These are phyloP conservation scores for Callipepla squamata DNA, from an alignment of 2,113 vertebrate species.

Conservation along the genomic window DNA sequence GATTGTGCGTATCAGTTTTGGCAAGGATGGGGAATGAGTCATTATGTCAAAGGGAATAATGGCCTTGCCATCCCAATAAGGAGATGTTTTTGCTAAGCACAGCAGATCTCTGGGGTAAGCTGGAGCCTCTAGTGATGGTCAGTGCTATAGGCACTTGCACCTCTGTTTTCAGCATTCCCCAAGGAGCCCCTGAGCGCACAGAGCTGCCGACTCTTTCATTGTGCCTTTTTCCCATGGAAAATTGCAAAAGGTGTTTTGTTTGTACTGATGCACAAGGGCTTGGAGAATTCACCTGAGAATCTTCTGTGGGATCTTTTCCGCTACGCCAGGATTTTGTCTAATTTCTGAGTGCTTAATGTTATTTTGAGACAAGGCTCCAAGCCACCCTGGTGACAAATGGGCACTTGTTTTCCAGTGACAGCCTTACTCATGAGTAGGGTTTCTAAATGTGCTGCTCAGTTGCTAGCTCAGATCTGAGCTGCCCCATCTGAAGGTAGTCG, in stretches of 20 bases:
- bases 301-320: background rate
- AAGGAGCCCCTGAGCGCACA: background rate
- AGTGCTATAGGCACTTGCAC: fast-evolving
- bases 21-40: background rate
- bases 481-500: too few relatives aligned
- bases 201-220: background rate
- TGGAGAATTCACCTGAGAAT: background rate
- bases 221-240: background rate
- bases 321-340: background rate
- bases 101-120: background rate
- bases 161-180: background rate
- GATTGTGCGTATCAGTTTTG: background rate
- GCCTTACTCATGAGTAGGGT: background rate
- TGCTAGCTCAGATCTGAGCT: too few relatives aligned
- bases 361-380: slow-evolving; percentile 2
- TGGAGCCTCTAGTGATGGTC: background rate
- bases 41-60: background rate
- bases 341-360: background rate
- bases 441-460: too few relatives aligned
- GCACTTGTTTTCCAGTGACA: background rate
- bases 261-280: background rate
- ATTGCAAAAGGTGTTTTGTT: background rate
- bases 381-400: background rate
- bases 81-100: background rate
- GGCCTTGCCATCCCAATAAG: background rate